Conservation (phyloP, 2,888 invertebrate species). For the Tachina lurida region DNA sequence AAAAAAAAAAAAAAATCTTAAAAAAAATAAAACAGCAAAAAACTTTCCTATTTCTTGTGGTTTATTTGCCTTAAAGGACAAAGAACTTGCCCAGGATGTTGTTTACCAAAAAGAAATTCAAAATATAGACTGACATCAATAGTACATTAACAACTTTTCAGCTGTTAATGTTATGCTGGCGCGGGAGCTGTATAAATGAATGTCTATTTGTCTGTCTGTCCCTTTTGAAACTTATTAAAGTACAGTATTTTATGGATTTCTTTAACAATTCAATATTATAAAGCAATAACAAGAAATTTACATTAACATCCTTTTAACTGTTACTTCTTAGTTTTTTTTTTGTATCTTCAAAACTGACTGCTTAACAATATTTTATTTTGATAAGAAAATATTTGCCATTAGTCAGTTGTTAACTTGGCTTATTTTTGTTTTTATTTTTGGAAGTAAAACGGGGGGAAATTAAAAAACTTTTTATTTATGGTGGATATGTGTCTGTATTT, state of each 20-base stretch:
- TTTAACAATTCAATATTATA: conserved; percentile 42
- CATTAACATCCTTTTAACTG: conserved; percentile 62
- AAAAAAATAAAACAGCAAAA: conserved; percentile 11
- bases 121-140: conserved; percentile 53
- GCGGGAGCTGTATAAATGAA: not conserved
- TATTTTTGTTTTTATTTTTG: not conserved
- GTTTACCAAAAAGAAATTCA: conserved; percentile 2
- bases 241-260: conserved; percentile 34
- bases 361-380: conserved; percentile 38
- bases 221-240: conserved; percentile 43
- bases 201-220: conserved; percentile 41
- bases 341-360: conserved; percentile 15
- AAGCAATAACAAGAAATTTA: conserved; percentile 54
- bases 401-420: conserved; percentile 21
- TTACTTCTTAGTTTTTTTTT: conserved; percentile 26
- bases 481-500: conserved; percentile 35
- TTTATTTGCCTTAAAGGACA: conserved; percentile 54
- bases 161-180: conserved; percentile 63
- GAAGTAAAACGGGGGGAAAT: conserved; percentile 51
- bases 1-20: not conserved
- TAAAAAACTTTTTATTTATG: conserved; percentile 74
- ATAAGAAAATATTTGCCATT: conserved; percentile 38
- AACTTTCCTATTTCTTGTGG: conserved; percentile 17
- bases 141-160: conserved; percentile 65
- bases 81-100: conserved; percentile 36